Base-by-base conservation (phyloP, 2,113 vertebrate species). In the Leiothrix lutea region DNA sequence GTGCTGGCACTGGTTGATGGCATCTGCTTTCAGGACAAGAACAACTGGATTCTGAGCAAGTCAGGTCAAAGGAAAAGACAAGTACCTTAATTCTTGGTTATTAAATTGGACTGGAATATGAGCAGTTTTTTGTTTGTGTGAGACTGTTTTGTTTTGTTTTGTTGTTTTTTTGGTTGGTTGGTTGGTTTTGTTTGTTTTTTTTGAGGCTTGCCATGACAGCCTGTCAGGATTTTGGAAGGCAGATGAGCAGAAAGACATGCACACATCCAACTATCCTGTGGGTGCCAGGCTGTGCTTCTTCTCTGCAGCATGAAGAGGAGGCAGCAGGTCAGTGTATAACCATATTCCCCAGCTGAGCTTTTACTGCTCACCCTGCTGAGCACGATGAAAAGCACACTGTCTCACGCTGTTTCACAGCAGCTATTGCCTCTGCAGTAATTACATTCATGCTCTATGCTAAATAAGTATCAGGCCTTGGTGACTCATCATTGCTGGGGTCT, bases 361-460 rank as follows among this genome's bases (percentile, higher is more conserved):
- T 95, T 95, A 89, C 45, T 61, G 67, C 67, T 86, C 48, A 47
- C 36, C 72, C 86, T 54, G 70, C 85, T 89, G 92, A 95, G 88
- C 45, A 35, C 0, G 8, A 83, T 86, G 94, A 95, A 94, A 93
- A 93, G n/a, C 51, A 36, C 12, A 14, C 54, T 62, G 61, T 28
- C 69, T 91, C 93, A 88, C 24, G 3, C 69, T 95, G 94, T 44
- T 95, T 90, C 79, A 91, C 72, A 87, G 91, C 80, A 74, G 85
- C 57, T 90, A 86, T 88, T 88, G 74, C 74, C 67, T 82, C 31
- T 45, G 31, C 38, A 50, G 38, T 85, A 94, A 96, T 93, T 87
- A 79, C 33, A 58, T 83, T 84, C 70, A 69, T 61, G 35, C 51
- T 82, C 64, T 77, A 77, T 95, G 42, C 69, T 91, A 95, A 96